A percentile compares a stretch with the other conserved stretches of the same genome.
phyloP scores from a whole-genome alignment of 2,888 invertebrate genomes.

The Parnassius mnemosyne region DNA sequence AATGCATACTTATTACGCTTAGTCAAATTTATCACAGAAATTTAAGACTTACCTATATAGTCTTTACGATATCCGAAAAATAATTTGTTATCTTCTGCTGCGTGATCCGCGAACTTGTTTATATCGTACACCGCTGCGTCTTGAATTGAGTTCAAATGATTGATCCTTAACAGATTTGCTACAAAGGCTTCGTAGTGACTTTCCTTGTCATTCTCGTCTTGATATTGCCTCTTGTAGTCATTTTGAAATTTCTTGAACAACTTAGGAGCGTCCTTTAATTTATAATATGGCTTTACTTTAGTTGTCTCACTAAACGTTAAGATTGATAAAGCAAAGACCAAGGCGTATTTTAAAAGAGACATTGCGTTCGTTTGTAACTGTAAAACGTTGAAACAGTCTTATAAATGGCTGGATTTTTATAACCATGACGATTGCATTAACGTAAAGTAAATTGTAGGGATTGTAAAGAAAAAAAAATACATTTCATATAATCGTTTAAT shows the following conservation, averaged over 20 bases:
- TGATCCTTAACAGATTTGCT: slow-evolving; percentile 8
- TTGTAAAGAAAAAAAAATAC: too few species aligned
- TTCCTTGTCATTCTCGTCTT: slow-evolving; percentile 5
- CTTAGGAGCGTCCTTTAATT: slow-evolving; percentile 1
- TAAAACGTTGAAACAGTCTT: neutral
- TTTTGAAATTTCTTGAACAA: slow-evolving; percentile 16
- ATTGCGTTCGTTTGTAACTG: neutral
- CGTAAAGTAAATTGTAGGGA: too few species aligned
- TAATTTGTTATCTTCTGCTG: neutral
- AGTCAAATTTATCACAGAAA: neutral
- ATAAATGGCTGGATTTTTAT: neutral
- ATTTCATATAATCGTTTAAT: too few species aligned
- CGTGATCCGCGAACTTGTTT: slow-evolving; percentile 13
- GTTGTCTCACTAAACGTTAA: neutral
- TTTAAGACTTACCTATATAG: slow-evolving; percentile 5
- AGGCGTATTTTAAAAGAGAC: slow-evolving; percentile 3
- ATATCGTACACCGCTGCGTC: slow-evolving; percentile 8
- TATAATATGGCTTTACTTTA: slow-evolving; percentile 6
- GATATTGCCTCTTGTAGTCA: slow-evolving; percentile 17
- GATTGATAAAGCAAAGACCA: neutral
- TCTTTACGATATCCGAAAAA: slow-evolving; percentile 1
- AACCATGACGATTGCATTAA: too few species aligned
- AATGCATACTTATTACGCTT: too few species aligned
- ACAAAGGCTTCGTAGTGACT: slow-evolving; percentile 16
- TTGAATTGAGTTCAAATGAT: slow-evolving; percentile 17